Base-by-base conservation (phyloP, 2,797 vertebrate species). In the Mus minutoides region DNA sequence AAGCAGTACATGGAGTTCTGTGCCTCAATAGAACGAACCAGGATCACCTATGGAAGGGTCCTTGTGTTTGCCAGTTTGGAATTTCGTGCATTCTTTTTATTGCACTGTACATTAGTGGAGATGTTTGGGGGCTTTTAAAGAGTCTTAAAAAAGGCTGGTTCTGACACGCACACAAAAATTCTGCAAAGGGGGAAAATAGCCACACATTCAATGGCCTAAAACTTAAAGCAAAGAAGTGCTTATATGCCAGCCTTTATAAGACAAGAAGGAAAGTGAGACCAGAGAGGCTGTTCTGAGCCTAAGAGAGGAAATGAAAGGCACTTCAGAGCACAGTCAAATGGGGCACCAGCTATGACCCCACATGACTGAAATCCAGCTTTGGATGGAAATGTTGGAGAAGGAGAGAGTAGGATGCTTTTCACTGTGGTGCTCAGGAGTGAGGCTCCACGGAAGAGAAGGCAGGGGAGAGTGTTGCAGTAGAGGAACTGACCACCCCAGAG, bases 11-110 rank as follows among this genome's bases (percentile, higher is more conserved):
- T 52, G 26, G 22, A 92, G 34, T 14, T 56, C 43, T 73, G 16
- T 54, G 17, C 37, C 54, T 2, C 4, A 5, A 69, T 43, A 82
- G 49, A 82, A 60, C 17, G 46, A 96, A 62, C 29, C 2, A 4
- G 60, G 31, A 24, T 86, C 40, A 82, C 19, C 58, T 52, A 37
- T 19, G 24, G 34, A 91, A 69, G 16, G 0, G 40, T 91, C 54
- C 60, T 58, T 85, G 56, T 37, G 31, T 85, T 62, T 26, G 14
- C 29, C 31, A 24, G 8, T 62, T 86, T 64, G 60, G 49, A 75
- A 21, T 43, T 89, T 83, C 52, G 71, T 52, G 19, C 16, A 79
- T 90, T 58, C 76, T 29, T 95, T 92, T 75, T 79, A 17, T 24
- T 88, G 19, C 17, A 75, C 6, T 75, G 29, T 2, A n/a, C 21